Percentiles rank a stretch among this genome's conserved stretches.
These are phyloP conservation scores for Eulacestoma nigropectus DNA, from an alignment of 2,113 vertebrate species.

Conservation along the genomic window DNA sequence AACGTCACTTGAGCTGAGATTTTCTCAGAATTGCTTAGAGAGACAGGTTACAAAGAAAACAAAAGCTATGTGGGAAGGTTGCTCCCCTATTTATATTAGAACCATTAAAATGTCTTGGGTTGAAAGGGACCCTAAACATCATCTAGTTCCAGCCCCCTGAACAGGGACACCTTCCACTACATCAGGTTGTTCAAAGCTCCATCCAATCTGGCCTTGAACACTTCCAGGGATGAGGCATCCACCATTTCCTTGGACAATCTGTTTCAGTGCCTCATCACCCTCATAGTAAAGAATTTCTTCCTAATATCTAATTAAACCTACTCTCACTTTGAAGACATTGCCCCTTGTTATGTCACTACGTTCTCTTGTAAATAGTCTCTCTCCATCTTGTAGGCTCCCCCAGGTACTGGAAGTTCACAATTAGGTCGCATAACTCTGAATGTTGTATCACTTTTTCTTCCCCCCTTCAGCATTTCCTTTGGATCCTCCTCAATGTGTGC, in stretches of 20 bases:
- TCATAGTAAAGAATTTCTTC: background rate
- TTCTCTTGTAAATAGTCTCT: background rate
- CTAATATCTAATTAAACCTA: background rate
- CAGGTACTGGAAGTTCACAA: background rate
- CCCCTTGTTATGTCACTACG: background rate
- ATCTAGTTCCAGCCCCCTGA: background rate
- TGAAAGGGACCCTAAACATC: background rate
- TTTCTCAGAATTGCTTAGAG: background rate
- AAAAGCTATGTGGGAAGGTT: rapidly evolving
- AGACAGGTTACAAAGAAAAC: background rate
- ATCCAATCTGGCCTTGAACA: background rate
- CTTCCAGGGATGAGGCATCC: background rate
- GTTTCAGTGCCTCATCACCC: background rate
- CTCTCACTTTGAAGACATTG: background rate
- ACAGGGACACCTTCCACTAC: rapidly evolving
- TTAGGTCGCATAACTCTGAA: background rate
- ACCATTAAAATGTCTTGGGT: background rate
- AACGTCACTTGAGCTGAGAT: background rate
- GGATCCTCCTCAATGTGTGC: rapidly evolving
- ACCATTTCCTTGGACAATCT: background rate
- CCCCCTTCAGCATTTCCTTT: background rate
- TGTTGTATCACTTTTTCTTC: background rate
- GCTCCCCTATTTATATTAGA: background rate
- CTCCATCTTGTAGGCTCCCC: background rate
- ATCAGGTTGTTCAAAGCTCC: background rate